phyloP scores from a whole-genome alignment of 2,888 invertebrate species.

The Patella depressa region DNA sequence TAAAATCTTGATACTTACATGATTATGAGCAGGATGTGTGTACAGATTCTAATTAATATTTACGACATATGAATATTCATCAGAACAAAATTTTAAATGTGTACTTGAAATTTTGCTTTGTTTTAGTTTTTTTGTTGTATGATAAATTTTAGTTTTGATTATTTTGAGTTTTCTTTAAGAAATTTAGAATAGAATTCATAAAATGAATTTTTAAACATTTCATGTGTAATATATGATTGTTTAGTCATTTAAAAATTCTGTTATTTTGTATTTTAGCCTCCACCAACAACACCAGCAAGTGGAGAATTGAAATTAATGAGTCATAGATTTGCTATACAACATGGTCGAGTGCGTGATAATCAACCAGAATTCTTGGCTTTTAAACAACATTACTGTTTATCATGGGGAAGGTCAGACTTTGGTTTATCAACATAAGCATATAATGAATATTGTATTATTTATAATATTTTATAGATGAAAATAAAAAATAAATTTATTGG shows the following conservation, averaged over 20 bases:
- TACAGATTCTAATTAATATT: too few relatives aligned
- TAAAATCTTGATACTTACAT: too few relatives aligned
- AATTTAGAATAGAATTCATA: too few relatives aligned
- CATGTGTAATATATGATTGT: neutral
- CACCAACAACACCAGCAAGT: slow-evolving; percentile 69
- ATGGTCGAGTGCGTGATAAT: slow-evolving; percentile 62
- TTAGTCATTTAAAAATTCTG: neutral
- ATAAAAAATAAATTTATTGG: neutral
- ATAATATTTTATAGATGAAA: neutral
- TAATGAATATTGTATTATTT: too few relatives aligned
- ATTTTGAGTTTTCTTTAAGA: too few relatives aligned
- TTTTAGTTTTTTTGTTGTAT: too few relatives aligned
- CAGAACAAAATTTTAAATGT: too few relatives aligned
- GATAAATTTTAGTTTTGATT: too few relatives aligned
- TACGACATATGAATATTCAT: too few relatives aligned
- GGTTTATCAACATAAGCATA: neutral
- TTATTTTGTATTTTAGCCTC: slow-evolving; percentile 57
- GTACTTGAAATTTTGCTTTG: too few relatives aligned
- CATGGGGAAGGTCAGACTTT: slow-evolving; percentile 67
- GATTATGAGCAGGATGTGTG: too few relatives aligned
- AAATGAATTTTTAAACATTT: neutral
- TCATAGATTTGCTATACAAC: slow-evolving; percentile 68
- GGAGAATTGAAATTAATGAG: slow-evolving; percentile 59
- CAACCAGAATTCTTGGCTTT: slow-evolving; percentile 67
- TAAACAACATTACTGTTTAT: slow-evolving; percentile 68